A percentile compares a stretch with the other conserved stretches of the same genome.
These are phyloP conservation scores for Harpalus rufipes DNA, from an alignment of 2,888 invertebrate species.

Conservation along the genomic window DNA sequence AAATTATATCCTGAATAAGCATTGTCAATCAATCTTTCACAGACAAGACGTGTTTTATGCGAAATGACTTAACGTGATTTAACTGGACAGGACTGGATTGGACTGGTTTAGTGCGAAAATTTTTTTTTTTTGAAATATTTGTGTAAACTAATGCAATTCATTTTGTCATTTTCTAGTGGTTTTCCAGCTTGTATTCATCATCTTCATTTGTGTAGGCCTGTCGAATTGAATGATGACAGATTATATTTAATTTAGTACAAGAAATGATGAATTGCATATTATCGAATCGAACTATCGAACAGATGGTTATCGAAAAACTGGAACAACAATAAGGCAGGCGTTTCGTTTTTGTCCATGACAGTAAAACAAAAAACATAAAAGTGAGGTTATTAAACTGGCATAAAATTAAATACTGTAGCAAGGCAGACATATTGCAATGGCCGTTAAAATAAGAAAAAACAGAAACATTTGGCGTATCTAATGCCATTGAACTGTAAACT, in stretches of 20 bases:
- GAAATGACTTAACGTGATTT: no score
- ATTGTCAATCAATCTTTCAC: no score
- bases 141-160: no score
- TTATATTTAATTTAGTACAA: conserved; percentile 22
- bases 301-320: conserved; percentile 48
- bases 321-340: conserved; percentile 39
- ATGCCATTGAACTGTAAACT: neutral
- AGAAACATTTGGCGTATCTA: conserved; percentile 6
- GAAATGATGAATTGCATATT: conserved; percentile 44
- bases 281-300: conserved; percentile 24
- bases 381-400: neutral
- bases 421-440: neutral
- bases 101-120: no score
- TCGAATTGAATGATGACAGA: conserved; percentile 47
- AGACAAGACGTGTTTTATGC: no score
- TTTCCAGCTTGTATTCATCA: neutral
- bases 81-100: no score
- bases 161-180: neutral
- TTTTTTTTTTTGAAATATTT: no score
- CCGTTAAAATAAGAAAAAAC: conserved; percentile 6
- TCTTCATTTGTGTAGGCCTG: neutral
- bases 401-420: neutral
- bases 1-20: no score
- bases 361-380: conserved; percentile 7
- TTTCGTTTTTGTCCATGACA: conserved; percentile 8